phyloP scores from a whole-genome alignment of 2,113 vertebrate species.

The Meriones unguiculatus region DNA sequence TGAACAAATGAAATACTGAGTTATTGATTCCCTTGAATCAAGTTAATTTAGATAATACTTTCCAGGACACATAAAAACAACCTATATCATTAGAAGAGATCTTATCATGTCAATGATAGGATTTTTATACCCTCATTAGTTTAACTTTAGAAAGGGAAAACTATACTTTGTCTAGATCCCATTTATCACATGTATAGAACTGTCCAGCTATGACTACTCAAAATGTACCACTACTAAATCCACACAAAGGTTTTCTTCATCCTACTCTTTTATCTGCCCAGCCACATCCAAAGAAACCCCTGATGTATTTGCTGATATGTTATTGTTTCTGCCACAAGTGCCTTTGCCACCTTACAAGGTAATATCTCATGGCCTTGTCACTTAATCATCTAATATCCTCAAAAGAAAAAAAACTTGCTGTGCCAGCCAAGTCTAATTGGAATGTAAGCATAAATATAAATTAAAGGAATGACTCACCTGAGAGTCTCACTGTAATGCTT shows the following conservation, averaged over 20 bases:
- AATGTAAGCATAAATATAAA: background rate
- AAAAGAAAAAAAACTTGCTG: background rate
- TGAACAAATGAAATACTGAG: conserved; percentile 35
- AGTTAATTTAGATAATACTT: background rate
- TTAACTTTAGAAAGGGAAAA: background rate
- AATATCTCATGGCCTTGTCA: background rate
- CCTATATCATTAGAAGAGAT: background rate
- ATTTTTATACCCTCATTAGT: background rate
- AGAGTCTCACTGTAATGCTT: background rate
- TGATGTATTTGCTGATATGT: background rate
- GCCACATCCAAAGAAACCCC: background rate
- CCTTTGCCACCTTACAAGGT: fast-evolving
- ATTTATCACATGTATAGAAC: background rate
- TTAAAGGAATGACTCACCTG: background rate
- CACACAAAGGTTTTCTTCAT: background rate
- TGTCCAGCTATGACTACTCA: background rate
- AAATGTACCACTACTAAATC: background rate
- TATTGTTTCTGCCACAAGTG: background rate
- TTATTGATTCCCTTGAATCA: conserved; percentile 8
- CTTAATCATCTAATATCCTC: background rate
- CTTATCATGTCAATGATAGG: background rate
- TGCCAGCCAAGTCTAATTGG: background rate
- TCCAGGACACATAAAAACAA: background rate
- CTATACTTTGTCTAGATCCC: background rate
- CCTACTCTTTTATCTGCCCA: background rate